These are phyloP conservation scores for Prietella phreatophila DNA, from an alignment of 2,113 vertebrate genomes.

Conservation along the genomic window DNA sequence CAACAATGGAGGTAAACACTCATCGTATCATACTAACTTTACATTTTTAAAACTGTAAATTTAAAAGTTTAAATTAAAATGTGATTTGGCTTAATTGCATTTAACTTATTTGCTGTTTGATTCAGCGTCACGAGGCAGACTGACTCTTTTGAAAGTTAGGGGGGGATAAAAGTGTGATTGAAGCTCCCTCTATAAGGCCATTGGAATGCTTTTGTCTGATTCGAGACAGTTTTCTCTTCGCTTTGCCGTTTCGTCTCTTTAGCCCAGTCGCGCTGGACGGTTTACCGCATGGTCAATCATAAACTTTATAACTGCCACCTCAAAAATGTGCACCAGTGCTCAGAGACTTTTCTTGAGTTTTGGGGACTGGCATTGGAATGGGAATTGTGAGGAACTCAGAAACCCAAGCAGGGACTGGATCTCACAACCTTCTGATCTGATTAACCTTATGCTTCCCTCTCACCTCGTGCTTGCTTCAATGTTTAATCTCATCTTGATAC, in stretches of 20 bases:
- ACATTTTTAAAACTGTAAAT: not conserved
- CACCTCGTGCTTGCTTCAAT: not conserved
- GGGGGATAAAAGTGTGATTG: not conserved
- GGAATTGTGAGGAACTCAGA: not conserved
- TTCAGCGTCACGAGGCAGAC: too few relatives aligned
- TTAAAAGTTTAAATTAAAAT: not conserved
- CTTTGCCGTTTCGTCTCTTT: conserved; percentile 14
- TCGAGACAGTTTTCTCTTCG: not conserved
- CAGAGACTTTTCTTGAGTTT: conserved; percentile 10
- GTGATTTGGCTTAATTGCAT: not conserved
- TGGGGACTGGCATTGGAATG: not conserved
- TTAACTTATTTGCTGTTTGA: not conserved
- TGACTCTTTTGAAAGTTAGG: not conserved
- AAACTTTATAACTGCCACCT: conserved; percentile 41
- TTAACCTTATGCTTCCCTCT: not conserved
- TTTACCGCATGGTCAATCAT: conserved; percentile 24
- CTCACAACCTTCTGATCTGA: not conserved
- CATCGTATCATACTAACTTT: not conserved
- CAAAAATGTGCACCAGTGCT: conserved; percentile 37
- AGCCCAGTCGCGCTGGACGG: not conserved
- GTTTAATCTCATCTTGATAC: not conserved
- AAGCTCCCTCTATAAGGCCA: not conserved
- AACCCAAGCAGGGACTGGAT: not conserved
- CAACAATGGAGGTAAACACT: not conserved
- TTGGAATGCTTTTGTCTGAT: conserved; percentile 8